A percentile compares a stretch with the other conserved stretches of the same genome.
These are phyloP conservation scores for Melanerpes aurifrons DNA, from an alignment of 2,113 vertebrate species.

Conservation along the genomic window DNA sequence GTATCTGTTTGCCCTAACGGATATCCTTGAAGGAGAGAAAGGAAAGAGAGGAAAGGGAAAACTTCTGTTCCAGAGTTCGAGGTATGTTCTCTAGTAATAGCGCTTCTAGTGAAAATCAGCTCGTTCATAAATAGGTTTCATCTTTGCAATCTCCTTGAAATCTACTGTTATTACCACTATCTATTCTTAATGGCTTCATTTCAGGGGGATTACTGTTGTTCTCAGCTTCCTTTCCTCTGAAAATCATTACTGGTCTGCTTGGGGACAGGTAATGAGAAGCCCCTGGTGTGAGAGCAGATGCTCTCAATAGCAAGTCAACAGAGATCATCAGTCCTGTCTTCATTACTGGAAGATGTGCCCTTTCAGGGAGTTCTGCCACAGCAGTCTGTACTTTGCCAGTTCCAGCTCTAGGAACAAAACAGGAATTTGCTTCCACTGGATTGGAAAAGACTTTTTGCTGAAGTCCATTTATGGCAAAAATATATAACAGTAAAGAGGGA, in stretches of 20 bases:
- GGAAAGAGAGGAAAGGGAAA: neutral
- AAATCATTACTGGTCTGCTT: neutral
- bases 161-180: neutral
- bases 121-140: neutral
- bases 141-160: conserved; percentile 23
- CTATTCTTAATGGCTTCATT: conserved; percentile 1
- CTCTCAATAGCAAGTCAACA: conserved; percentile 2
- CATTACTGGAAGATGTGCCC: neutral
- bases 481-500: neutral
- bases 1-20: neutral
- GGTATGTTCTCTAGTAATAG: neutral
- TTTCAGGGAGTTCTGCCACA: neutral
- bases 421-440: neutral
- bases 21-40: neutral
- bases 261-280: conserved; percentile 7
- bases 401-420: neutral
- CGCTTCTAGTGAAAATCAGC: neutral
- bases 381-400: neutral
- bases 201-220: neutral
- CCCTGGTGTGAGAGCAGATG: conserved; percentile 52
- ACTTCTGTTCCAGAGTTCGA: neutral
- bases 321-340: conserved; percentile 14
- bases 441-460: neutral
- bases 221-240: neutral
- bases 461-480: neutral